phyloP scores from a whole-genome alignment of 2,797 vertebrate species.

The Gephyroberyx darwinii region DNA sequence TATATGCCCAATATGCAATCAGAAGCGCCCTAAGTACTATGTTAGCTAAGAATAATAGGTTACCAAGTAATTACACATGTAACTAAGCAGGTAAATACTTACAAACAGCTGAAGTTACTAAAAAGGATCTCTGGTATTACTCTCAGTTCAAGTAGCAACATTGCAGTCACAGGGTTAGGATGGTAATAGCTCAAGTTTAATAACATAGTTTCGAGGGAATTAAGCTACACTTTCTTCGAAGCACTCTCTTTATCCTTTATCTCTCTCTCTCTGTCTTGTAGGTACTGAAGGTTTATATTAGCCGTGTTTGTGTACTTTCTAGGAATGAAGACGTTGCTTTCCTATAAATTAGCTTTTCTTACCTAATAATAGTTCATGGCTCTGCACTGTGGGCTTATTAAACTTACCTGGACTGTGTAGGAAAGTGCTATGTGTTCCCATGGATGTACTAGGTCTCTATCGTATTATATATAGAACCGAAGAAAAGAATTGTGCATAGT shows the following conservation, averaged over 20 bases:
- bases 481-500: constrained; percentile 22
- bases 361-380: constrained; percentile 38
- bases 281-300: constrained; percentile 62
- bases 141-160: no score
- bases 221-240: constrained; percentile 15
- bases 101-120: no score
- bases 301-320: constrained; percentile 59
- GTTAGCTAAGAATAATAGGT: no score
- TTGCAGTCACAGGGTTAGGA: no score
- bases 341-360: constrained; percentile 38
- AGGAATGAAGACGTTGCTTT: constrained; percentile 53
- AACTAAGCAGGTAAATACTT: no score
- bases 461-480: background rate
- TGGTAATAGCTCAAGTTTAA: no score
- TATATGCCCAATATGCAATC: constrained; percentile 31
- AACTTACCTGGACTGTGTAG: constrained; percentile 47
- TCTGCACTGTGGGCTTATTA: constrained; percentile 25
- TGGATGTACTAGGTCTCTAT: constrained; percentile 7
- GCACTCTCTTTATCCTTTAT: constrained; percentile 43
- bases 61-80: no score
- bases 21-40: background rate
- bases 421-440: constrained; percentile 8
- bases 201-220: background rate
- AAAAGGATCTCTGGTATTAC: no score
- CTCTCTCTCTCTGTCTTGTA: constrained; percentile 30